These are phyloP conservation scores for Botia kubotai DNA, from an alignment of 2,797 vertebrate species.

Conservation along the genomic window DNA sequence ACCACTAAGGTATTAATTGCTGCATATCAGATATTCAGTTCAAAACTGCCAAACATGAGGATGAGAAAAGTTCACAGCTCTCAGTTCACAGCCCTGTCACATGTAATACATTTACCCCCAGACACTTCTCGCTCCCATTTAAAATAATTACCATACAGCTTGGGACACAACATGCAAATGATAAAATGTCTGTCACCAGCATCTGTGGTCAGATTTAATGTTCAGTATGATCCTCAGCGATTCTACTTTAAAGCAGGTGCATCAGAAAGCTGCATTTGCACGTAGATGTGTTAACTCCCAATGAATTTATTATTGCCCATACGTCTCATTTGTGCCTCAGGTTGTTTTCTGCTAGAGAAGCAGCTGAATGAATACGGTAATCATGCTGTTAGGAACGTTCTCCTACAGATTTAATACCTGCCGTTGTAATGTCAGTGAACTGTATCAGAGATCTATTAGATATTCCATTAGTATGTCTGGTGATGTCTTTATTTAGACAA, in stretches of 20 bases:
- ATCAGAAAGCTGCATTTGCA: constrained; percentile 1
- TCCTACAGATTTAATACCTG: neutral
- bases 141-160: constrained; percentile 43
- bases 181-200: neutral
- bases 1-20: constrained; percentile 58
- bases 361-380: neutral
- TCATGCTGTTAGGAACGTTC: neutral
- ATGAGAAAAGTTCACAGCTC: constrained; percentile 26
- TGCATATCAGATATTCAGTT: constrained; percentile 50
- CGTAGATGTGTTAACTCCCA: neutral
- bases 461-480: neutral
- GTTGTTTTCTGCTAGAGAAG: neutral
- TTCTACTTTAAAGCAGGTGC: neutral
- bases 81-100: neutral
- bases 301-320: constrained; percentile 6
- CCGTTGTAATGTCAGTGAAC: neutral
- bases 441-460: neutral
- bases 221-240: neutral
- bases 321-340: neutral
- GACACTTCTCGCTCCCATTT: neutral
- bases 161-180: constrained; percentile 20
- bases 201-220: neutral
- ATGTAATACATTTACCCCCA: neutral
- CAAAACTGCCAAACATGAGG: neutral
- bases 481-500: neutral